Evolutionary conservation across 2,797 vertebrate species (phyloP).

Genomic region (Rhinella marina): DNA sequence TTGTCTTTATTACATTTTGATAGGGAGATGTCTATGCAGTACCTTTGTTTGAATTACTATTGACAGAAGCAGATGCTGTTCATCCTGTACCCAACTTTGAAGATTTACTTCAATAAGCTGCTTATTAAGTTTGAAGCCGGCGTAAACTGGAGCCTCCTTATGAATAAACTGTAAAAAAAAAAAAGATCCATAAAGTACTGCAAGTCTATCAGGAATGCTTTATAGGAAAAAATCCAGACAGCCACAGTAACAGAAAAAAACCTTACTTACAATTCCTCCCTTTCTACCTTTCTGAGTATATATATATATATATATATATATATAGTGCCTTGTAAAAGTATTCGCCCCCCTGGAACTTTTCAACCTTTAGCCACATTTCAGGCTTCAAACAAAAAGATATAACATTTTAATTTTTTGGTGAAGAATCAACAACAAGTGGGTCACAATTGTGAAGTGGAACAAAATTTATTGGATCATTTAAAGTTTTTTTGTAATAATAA

Average conservation of each 20-base stretch:
- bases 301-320: too few relatives aligned
- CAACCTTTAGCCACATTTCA: too few relatives aligned
- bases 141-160: conserved; percentile 31
- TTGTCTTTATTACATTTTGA: neutral
- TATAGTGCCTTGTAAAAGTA: too few relatives aligned
- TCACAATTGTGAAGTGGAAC: too few relatives aligned
- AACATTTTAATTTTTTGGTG: too few relatives aligned
- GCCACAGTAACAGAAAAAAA: neutral
- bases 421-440: too few relatives aligned
- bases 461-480: too few relatives aligned
- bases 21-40: neutral
- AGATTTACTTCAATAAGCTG: conserved; percentile 44
- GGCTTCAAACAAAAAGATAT: too few relatives aligned
- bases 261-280: neutral
- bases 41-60: conserved; percentile 35
- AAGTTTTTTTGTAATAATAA: too few relatives aligned
- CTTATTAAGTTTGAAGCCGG: conserved; percentile 29
- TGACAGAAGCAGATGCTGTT: conserved; percentile 49
- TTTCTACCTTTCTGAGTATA: too few relatives aligned
- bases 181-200: neutral
- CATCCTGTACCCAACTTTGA: conserved; percentile 12
- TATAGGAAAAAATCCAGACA: neutral
- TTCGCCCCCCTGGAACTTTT: too few relatives aligned
- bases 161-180: conserved; percentile 1
- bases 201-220: conserved; percentile 1